phyloP scores from a whole-genome alignment of 1,140 invertebrate genomes.

The Cephus cinctus region DNA sequence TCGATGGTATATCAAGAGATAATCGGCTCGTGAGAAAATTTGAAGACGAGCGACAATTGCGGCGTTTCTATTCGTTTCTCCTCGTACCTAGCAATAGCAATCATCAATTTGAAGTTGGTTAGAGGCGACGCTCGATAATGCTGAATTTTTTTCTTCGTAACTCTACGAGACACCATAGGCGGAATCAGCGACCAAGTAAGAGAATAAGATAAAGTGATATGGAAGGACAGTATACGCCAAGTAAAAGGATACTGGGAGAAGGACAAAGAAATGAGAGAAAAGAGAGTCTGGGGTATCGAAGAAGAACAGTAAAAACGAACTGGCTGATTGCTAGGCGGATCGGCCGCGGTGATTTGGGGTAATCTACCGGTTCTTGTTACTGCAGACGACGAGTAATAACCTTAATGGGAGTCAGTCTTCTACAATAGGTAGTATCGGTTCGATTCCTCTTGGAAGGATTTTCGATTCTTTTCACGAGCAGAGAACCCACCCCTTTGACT shows the following conservation, averaged over 20 bases:
- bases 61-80: too few relatives aligned
- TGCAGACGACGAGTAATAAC: conserved; percentile 46
- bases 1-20: conserved; percentile 30
- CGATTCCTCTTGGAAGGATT: conserved; percentile 5
- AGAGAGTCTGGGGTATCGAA: not conserved
- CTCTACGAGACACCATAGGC: too few relatives aligned
- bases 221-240: too few relatives aligned
- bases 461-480: conserved; percentile 13
- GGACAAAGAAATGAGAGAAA: conserved; percentile 1
- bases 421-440: not conserved
- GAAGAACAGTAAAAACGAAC: conserved; percentile 33
- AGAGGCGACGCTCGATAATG: conserved; percentile 38
- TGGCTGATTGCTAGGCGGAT: conserved; percentile 45
- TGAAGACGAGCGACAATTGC: too few relatives aligned
- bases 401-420: conserved; percentile 36
- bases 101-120: conserved; percentile 47
- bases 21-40: too few relatives aligned
- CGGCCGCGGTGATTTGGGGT: conserved; percentile 46
- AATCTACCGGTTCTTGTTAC: conserved; percentile 50
- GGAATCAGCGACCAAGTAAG: too few relatives aligned
- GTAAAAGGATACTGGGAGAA: too few relatives aligned
- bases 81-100: conserved; percentile 10
- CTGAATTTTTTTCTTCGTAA: too few relatives aligned
- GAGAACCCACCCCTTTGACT: too few relatives aligned
- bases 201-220: too few relatives aligned